phyloP scores from a whole-genome alignment of 1,140 invertebrate genomes.

The Zaprionus ornatus region DNA sequence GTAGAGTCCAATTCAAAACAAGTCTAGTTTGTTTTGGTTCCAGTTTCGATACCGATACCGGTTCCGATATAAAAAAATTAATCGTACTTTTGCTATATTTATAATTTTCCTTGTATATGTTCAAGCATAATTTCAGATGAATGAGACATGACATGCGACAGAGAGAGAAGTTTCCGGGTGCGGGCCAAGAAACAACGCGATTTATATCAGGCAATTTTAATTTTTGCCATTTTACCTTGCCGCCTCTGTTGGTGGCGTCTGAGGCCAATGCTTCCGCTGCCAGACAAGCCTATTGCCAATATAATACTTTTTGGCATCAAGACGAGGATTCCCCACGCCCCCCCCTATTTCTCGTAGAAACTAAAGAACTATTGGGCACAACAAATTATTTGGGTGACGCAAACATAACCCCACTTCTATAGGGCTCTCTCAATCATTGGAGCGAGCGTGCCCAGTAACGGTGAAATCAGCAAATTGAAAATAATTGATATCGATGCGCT shows the following conservation, averaged over 20 bases:
- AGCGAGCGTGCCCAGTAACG: constrained; percentile 27
- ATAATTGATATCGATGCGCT: constrained; percentile 68
- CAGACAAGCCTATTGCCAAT: constrained; percentile 25
- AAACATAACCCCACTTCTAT: constrained; percentile 76
- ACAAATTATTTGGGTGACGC: constrained; percentile 75
- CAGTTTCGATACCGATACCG: not conserved
- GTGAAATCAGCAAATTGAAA: constrained; percentile 69
- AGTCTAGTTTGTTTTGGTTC: not conserved
- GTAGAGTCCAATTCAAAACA: not conserved
- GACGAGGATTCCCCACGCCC: not conserved
- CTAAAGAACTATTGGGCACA: constrained; percentile 47
- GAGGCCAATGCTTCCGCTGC: constrained; percentile 38
- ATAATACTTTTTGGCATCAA: constrained; percentile 26
- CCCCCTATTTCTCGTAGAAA: not conserved
- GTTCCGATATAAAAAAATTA: not conserved
- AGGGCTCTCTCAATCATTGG: constrained; percentile 19
- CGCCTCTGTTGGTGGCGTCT: constrained; percentile 5
- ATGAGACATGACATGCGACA: constrained; percentile 36
- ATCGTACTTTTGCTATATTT: not conserved
- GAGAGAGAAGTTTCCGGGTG: constrained; percentile 54
- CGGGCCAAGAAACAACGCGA: constrained; percentile 30
- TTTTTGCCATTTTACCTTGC: constrained; percentile 54
- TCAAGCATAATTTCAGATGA: constrained; percentile 29
- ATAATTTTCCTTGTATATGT: not conserved
- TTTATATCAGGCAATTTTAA: constrained; percentile 54